A percentile compares a stretch with the other conserved stretches of the same genome.
Conservation (phyloP, 1,140 invertebrate species). For the Pogonomyrmex californicus region DNA sequence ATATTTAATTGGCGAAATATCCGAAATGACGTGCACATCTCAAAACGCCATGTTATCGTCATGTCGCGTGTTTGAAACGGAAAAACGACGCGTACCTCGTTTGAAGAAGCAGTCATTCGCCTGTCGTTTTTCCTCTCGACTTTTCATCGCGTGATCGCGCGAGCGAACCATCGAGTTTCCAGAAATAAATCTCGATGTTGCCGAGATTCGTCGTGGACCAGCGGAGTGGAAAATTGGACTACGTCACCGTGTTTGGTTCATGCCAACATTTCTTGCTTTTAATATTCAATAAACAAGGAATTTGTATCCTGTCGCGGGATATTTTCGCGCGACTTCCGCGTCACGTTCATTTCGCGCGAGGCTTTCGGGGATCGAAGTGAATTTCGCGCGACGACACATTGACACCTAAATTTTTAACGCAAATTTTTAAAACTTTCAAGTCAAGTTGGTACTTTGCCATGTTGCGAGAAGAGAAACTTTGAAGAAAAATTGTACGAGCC, state of each 20-base stretch:
- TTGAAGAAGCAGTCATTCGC: background rate
- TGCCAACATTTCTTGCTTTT: conserved; percentile 54
- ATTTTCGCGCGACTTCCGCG: conserved; percentile 41
- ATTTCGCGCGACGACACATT: background rate
- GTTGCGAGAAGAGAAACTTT: background rate
- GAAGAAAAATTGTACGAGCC: too few species aligned
- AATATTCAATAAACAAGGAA: conserved; percentile 64
- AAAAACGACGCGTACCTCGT: background rate
- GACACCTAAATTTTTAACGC: background rate
- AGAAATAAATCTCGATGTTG: conserved; percentile 66
- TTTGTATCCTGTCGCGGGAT: conserved; percentile 15
- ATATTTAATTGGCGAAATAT: conserved; percentile 23
- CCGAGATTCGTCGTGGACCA: conserved; percentile 46
- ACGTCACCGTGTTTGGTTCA: conserved; percentile 63
- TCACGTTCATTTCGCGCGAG: background rate
- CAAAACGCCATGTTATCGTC: background rate
- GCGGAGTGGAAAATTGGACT: conserved; percentile 71
- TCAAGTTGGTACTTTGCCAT: background rate
- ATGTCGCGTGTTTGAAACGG: background rate
- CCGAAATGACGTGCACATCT: background rate
- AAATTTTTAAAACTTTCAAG: background rate
- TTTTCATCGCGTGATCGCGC: conserved; percentile 40
- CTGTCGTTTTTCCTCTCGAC: conserved; percentile 12
- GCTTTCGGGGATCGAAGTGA: background rate
- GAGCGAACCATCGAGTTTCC: conserved; percentile 59